phyloP scores from a whole-genome alignment of 2,797 vertebrate genomes.

The Sebastes vulpes region DNA sequence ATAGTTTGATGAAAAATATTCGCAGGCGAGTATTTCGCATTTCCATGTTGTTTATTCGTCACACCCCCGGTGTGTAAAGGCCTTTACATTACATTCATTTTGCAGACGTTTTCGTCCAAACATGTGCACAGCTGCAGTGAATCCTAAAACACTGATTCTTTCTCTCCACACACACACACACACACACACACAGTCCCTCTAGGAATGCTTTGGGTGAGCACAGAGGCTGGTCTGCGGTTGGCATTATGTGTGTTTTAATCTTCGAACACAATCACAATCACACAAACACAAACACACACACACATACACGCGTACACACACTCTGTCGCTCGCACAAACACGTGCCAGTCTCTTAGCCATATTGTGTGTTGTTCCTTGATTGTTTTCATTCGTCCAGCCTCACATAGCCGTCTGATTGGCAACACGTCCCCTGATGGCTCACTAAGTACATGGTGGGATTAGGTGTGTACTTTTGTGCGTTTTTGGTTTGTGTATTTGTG shows the following conservation, averaged over 20 bases:
- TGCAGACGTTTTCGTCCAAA: neutral
- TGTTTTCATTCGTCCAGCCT: conserved; percentile 78
- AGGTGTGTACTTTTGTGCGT: conserved; percentile 66
- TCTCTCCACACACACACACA: neutral
- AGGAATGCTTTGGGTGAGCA: conserved; percentile 43
- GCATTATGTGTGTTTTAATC: conserved; percentile 35
- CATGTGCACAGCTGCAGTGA: neutral
- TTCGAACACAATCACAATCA: conserved; percentile 49
- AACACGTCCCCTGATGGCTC: conserved; percentile 74
- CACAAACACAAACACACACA: conserved; percentile 28
- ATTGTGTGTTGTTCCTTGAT: conserved; percentile 75
- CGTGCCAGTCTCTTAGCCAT: conserved; percentile 44
- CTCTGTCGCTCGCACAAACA: conserved; percentile 21
- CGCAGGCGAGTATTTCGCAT: neutral
- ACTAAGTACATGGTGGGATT: conserved; percentile 77
- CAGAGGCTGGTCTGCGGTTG: conserved; percentile 18
- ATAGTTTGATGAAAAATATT: too few species aligned
- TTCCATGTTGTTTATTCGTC: neutral
- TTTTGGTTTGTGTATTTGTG: conserved; percentile 43
- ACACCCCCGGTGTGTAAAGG: fast-evolving
- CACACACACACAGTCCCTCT: conserved; percentile 7
- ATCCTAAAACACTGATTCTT: conserved; percentile 18
- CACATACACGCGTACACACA: conserved; percentile 17
- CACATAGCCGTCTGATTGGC: conserved; percentile 80
- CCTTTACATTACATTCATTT: conserved; percentile 9